Base-by-base conservation (phyloP, 1,140 invertebrate species). In the Drosophila nasuta region DNA sequence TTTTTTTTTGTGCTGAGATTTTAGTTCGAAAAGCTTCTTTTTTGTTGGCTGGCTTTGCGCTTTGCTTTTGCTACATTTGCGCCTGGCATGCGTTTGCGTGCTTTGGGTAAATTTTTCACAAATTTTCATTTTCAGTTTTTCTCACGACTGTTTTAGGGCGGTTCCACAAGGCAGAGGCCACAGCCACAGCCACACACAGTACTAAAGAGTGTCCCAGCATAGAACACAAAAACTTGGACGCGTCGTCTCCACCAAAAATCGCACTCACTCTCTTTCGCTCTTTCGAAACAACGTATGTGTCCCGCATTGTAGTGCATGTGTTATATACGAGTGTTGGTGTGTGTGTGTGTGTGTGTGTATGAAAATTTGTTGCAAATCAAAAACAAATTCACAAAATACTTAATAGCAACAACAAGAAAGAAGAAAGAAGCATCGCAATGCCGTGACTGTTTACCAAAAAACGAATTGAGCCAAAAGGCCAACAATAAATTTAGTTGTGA, bases 111-210 rank as follows among this genome's bases (percentile, higher is more conserved):
- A 88, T 82, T 88, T 88, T 92, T 91, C 91, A 92, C 83, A 90
- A 91, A 91, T 91, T 92, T 91, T 88, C 85, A 91, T 88, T 92
- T 91, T 91, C 90, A 92, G 91, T 92, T 91, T 87, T 91, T 86
- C 88, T 91, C 90, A 75, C 68, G 83, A 91, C 91, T 91, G 90
- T 92, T 92, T 88, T 92, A 92, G 91, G 91, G 91, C 91, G 91
- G 91, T 92, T 92, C 91, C 91, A 87, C 91, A 91, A 85, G 85
- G 75, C 81, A 87, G 78, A 65, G 72, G 82, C 67, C 77, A 25
- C 20, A 76, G 75, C 73, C 67, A 69, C 69, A 67, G 20, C 20
- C 20, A 25, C 20, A 25, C 20, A 25, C 20, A 25, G 20, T 25
- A 25, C 20, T 25, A 25, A 3, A 25, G 20, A 25, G 81, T 52